Base-by-base conservation (phyloP, 1,140 invertebrate genomes). In the Saccostrea cuccullata region DNA sequence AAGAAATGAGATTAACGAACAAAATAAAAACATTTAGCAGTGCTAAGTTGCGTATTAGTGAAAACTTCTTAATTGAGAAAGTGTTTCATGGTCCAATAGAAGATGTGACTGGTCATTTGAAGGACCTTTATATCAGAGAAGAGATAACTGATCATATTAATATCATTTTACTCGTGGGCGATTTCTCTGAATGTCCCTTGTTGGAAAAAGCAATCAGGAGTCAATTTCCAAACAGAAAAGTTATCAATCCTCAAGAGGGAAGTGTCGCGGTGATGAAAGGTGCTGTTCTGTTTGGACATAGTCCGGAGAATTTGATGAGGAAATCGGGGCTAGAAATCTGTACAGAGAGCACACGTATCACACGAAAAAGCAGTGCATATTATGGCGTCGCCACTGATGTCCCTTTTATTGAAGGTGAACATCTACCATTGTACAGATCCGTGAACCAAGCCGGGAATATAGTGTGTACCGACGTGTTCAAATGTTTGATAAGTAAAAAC, bases 261-360 rank as follows among this genome's bases (percentile, higher is more conserved):
- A n/a, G 77, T 2, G 5, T 83, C 0, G 82, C 86, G 11, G 86
- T 87, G 13, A 26, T 87, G 23, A 87, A 83, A 17, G 86, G 86
- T 1, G 86, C 86, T 0, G 86, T 87, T 6, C 23, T 87, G n/a
- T 87, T 64, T 64, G 86, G 86, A 64, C 86, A 87, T 64, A 55
- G 60, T n/a, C 77, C 86, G 9, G 82, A 87, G 23, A 73, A 30
- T 73, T 0, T 73, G 30, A 36, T 36, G 12, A 23, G 13, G 1
- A 73, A 30, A 30, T 13, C 8, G 23, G 70, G 70, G 15, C 13
- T 20, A 15, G 23, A 73, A 36, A 4, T 73, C 12, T 26, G 3
- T 11, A 0, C 26, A 73, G 3, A 0, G 12, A 20, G 11, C 23
- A 73, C 30, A 2, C 1, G 70, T 15, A 36, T 73, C 5, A 13